A percentile compares a stretch with the other conserved stretches of the same genome.
Conservation (phyloP, 1,140 invertebrate species). For the Temnothorax longispinosus region DNA sequence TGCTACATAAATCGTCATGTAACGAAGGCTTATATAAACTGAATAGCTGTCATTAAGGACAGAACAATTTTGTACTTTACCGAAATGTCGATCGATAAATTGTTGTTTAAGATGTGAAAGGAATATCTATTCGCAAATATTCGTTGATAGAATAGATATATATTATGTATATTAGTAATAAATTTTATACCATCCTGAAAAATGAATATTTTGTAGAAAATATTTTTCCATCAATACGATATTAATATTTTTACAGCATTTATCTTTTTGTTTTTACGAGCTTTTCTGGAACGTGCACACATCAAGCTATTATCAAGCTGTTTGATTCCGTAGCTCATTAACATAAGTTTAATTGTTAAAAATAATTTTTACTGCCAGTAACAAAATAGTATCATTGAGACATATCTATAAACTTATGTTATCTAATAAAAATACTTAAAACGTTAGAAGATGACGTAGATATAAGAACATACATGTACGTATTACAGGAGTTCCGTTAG, state of each 20-base stretch:
- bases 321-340: not conserved
- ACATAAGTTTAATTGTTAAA: conserved; percentile 35
- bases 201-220: not conserved
- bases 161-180: not conserved
- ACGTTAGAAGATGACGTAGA: conserved; percentile 1
- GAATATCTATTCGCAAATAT: not conserved
- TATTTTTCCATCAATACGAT: not conserved
- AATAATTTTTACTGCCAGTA: conserved; percentile 50
- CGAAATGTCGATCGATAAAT: not conserved
- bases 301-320: conserved; percentile 2
- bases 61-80: conserved; percentile 8
- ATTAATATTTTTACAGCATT: not conserved
- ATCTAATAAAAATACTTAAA: not conserved
- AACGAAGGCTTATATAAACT: conserved; percentile 32
- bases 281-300: not conserved
- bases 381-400: conserved; percentile 24
- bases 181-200: not conserved
- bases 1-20: not conserved
- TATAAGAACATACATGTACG: not conserved
- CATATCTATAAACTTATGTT: not conserved
- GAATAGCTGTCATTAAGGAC: not conserved
- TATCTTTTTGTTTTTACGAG: conserved; percentile 15
- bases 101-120: conserved; percentile 3
- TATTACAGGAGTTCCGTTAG: conserved; percentile 20
- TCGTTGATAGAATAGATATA: not conserved